Evolutionary conservation across 2,797 vertebrate genomes (phyloP).

Genomic region (Emydoidea blandingii): DNA sequence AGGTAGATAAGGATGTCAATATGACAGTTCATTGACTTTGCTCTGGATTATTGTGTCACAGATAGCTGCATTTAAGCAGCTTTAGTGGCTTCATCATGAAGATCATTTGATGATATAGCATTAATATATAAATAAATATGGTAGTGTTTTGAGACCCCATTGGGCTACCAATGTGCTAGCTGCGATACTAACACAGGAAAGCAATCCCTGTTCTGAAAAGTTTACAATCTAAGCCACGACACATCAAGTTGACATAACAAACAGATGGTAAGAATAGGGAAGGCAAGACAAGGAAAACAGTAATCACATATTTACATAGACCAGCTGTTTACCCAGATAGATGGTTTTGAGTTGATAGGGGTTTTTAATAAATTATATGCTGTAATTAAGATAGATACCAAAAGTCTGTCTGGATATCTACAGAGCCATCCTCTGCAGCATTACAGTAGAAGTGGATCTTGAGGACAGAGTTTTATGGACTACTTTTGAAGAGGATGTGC

Average conservation of each 20-base stretch:
- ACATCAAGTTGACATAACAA: background rate
- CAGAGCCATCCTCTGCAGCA: background rate
- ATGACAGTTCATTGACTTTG: background rate
- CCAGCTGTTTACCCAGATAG: background rate
- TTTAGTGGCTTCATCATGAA: background rate
- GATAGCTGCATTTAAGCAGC: background rate
- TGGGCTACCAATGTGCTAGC: background rate
- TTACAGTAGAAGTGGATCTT: background rate
- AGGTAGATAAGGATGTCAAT: background rate
- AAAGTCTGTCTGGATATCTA: background rate
- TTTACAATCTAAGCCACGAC: background rate
- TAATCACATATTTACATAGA: background rate
- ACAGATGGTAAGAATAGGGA: background rate
- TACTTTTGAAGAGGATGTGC: background rate
- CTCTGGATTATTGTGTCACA: background rate
- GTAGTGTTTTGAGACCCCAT: background rate
- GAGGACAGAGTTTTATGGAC: background rate
- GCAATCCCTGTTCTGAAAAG: background rate
- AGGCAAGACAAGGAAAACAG: background rate
- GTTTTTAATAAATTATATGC: background rate
- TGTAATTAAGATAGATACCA: background rate
- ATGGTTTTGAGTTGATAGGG: rapidly evolving
- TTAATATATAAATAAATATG: background rate
- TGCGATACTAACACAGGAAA: background rate
- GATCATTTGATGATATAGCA: background rate